Evolutionary conservation across 1,140 invertebrate species (phyloP).

Genomic region (Pseudomyrmex concolor): DNA sequence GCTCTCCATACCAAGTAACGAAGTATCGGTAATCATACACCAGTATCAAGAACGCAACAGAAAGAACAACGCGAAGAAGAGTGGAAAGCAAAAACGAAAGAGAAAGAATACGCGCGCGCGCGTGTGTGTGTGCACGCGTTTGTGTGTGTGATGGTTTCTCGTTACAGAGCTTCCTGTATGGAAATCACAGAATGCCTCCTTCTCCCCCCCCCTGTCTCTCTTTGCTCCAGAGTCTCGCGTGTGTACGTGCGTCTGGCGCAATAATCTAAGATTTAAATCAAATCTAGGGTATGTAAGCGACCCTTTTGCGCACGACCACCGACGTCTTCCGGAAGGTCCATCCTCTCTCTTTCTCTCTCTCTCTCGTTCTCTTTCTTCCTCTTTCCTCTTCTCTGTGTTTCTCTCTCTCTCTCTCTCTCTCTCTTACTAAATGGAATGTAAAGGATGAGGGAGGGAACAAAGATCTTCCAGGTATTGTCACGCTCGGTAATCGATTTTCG

Average conservation of each 20-base stretch:
- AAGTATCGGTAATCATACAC: slow-evolving; percentile 70
- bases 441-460: neutral
- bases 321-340: slow-evolving; percentile 66
- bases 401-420: neutral
- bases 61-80: slow-evolving; percentile 40
- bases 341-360: neutral
- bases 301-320: slow-evolving; percentile 39
- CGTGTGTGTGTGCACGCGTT: slow-evolving; percentile 10
- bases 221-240: slow-evolving; percentile 65
- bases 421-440: slow-evolving; percentile 28
- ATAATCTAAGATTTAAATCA: slow-evolving; percentile 81
- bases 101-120: slow-evolving; percentile 31
- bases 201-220: neutral
- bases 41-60: slow-evolving; percentile 49
- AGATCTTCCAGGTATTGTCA: slow-evolving; percentile 15
- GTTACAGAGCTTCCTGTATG: slow-evolving; percentile 84
- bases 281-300: slow-evolving; percentile 76
- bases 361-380: neutral
- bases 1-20: slow-evolving; percentile 50
- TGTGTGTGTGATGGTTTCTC: slow-evolving; percentile 74
- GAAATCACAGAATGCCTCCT: slow-evolving; percentile 77
- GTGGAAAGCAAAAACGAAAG: slow-evolving; percentile 3
- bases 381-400: neutral
- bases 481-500: slow-evolving; percentile 35
- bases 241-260: slow-evolving; percentile 53